These are phyloP conservation scores for Plutomurus gul DNA, from an alignment of 1,140 invertebrate genomes.

Conservation along the genomic window DNA sequence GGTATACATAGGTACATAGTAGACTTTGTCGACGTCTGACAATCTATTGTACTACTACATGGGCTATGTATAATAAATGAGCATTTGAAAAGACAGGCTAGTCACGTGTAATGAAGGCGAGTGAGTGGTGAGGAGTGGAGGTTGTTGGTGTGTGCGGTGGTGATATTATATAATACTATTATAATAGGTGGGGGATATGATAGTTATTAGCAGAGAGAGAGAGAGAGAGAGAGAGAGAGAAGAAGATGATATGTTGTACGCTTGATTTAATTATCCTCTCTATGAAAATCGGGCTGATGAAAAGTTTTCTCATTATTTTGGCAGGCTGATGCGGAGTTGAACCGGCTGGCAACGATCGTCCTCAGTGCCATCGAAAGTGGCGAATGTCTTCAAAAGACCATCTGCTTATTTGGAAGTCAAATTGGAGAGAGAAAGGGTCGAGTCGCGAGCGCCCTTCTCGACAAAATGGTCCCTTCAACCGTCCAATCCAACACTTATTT, in stretches of 20 bases:
- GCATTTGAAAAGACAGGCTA: too few species aligned
- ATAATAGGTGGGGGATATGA: too few species aligned
- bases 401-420: conserved; percentile 47
- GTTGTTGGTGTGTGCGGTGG: neutral
- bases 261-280: conserved; percentile 26
- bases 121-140: neutral
- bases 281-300: conserved; percentile 25
- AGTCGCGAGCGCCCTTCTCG: conserved; percentile 37
- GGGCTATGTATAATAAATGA: too few species aligned
- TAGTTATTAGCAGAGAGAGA: too few species aligned
- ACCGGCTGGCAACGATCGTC: conserved; percentile 45
- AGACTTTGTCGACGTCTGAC: too few species aligned
- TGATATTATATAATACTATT: neutral
- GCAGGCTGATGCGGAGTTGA: conserved; percentile 46
- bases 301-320: conserved; percentile 31
- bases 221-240: too few species aligned
- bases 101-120: too few species aligned
- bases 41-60: too few species aligned
- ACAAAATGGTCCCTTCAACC: conserved; percentile 39
- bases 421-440: conserved; percentile 31
- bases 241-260: neutral
- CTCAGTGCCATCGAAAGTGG: conserved; percentile 48
- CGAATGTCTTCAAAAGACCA: conserved; percentile 50
- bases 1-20: too few species aligned
- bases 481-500: conserved; percentile 45